Evolutionary conservation across 2,888 invertebrate genomes (phyloP).

Genomic region (Melinopterus prodromus): DNA sequence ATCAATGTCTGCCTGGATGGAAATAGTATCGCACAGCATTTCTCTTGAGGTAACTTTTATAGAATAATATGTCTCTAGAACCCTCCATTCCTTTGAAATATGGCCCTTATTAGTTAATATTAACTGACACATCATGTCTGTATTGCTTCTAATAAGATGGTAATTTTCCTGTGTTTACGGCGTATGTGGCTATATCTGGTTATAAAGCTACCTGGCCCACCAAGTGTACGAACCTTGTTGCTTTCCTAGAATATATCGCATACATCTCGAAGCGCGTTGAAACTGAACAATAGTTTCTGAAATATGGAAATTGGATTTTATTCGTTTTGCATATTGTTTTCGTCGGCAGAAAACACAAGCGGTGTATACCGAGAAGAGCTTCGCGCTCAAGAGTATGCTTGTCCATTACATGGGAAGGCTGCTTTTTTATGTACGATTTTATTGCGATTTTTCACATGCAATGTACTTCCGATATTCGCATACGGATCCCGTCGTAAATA

Average conservation of each 20-base stretch:
- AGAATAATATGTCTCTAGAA: too few relatives aligned
- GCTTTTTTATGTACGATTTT: too few relatives aligned
- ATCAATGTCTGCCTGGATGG: not conserved
- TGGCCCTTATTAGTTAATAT: not conserved
- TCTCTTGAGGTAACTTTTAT: not conserved
- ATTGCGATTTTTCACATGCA: not conserved
- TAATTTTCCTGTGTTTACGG: too few relatives aligned
- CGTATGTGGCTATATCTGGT: too few relatives aligned
- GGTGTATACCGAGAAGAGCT: conserved; percentile 5
- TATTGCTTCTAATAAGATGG: too few relatives aligned
- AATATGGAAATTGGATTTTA: conserved; percentile 32
- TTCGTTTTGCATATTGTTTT: conserved; percentile 31
- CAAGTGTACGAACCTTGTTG: not conserved
- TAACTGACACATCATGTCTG: too few relatives aligned
- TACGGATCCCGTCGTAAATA: too few relatives aligned
- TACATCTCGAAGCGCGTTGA: not conserved
- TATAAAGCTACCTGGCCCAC: not conserved
- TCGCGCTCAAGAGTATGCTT: not conserved
- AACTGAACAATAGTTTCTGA: conserved; percentile 23
- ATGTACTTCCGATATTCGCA: too few relatives aligned
- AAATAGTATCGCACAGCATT: not conserved
- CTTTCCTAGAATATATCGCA: not conserved
- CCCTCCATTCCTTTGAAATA: not conserved
- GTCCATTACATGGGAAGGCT: not conserved
- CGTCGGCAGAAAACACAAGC: not conserved